Evolutionary conservation across 2,797 vertebrate genomes (phyloP).

Genomic region (Limosa lapponica): DNA sequence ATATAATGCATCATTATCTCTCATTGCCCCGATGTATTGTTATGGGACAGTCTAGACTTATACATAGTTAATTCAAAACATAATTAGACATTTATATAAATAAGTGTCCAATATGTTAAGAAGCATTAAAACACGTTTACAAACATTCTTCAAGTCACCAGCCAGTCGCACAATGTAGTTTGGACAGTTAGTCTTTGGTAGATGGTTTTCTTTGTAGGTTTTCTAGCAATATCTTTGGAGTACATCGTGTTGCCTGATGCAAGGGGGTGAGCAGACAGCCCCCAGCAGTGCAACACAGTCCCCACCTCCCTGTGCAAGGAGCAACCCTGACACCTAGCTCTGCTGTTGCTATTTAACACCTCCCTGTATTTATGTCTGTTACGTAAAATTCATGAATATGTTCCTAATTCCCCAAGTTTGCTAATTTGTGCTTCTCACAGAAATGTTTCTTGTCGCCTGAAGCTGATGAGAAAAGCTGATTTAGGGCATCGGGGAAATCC

Average conservation of each 20-base stretch:
- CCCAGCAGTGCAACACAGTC: background rate
- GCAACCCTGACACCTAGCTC: background rate
- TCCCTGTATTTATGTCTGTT: background rate
- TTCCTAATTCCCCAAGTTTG: background rate
- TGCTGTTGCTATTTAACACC: background rate
- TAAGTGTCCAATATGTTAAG: background rate
- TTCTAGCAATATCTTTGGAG: background rate
- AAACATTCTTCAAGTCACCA: background rate
- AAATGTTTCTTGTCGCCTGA: background rate
- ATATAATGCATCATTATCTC: background rate
- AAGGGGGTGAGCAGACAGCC: background rate
- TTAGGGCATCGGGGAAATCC: background rate
- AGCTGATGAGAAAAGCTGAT: slow-evolving; percentile 25
- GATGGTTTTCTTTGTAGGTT: background rate
- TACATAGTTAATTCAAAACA: background rate
- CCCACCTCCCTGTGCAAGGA: background rate
- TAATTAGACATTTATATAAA: background rate
- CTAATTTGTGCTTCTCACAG: background rate
- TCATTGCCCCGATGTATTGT: background rate
- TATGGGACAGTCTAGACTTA: background rate
- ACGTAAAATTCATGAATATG: background rate
- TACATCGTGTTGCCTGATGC: background rate
- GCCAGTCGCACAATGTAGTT: background rate
- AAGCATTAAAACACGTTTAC: background rate
- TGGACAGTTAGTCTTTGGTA: background rate